phyloP scores from a whole-genome alignment of 1,140 invertebrate species.

The Nasonia longicornis region DNA sequence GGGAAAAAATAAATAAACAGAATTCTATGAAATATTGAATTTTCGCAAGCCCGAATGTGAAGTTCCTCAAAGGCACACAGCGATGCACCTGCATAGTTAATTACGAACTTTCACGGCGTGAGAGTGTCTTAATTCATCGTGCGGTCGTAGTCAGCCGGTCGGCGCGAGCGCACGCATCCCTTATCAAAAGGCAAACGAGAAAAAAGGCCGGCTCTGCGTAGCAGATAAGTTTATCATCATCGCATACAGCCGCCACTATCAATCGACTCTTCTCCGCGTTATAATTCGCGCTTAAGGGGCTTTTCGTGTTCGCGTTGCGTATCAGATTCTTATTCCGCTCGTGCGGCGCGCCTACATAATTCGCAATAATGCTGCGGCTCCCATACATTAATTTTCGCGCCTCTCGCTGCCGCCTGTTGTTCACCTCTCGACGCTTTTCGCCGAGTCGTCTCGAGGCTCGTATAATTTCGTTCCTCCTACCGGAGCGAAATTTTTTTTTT shows the following conservation, averaged over 20 bases:
- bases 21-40: conserved; percentile 1
- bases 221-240: conserved; percentile 3
- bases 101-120: background rate
- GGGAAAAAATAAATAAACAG: background rate
- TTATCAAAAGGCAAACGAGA: background rate
- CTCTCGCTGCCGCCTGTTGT: too few species aligned
- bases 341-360: too few species aligned
- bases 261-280: background rate
- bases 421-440: too few species aligned
- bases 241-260: background rate
- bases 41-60: background rate
- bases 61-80: background rate
- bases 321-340: background rate
- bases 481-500: too few species aligned
- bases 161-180: too few species aligned
- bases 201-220: background rate
- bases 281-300: background rate
- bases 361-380: too few species aligned
- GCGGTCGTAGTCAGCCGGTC: too few species aligned
- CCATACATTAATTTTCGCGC: too few species aligned
- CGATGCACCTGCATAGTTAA: background rate
- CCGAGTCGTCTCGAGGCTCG: too few species aligned
- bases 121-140: background rate
- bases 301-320: background rate
- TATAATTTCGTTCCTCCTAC: too few species aligned